phyloP scores from a whole-genome alignment of 64 coral and sea anemone species.

The Pocillopora verrucosa region DNA sequence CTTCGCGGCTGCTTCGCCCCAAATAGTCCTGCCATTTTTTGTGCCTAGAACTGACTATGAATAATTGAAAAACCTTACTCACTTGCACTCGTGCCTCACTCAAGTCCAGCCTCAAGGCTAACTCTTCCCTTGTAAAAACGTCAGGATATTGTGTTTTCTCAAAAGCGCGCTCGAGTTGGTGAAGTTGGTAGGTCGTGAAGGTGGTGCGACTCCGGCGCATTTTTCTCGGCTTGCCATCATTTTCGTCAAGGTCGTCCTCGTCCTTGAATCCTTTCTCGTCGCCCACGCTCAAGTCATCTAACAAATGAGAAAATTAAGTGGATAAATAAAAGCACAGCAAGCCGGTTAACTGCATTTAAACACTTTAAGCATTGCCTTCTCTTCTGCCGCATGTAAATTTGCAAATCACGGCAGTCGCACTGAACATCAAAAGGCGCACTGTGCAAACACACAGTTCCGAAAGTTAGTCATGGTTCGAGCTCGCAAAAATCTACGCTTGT shows the following conservation, averaged over 20 bases:
- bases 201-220: slow-evolving; percentile 83
- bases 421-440: background rate
- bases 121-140: slow-evolving; percentile 86
- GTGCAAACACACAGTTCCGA: background rate
- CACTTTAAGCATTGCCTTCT: background rate
- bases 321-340: background rate
- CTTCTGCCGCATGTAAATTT: background rate
- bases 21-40: background rate
- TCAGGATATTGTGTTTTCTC: slow-evolving; percentile 94
- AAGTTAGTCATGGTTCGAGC: background rate
- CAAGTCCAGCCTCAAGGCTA: slow-evolving; percentile 76
- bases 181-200: slow-evolving; percentile 86
- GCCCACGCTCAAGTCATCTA: slow-evolving; percentile 45
- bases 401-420: background rate
- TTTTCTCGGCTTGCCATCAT: slow-evolving; percentile 76
- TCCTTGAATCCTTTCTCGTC: slow-evolving; percentile 60
- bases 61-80: slow-evolving; percentile 8
- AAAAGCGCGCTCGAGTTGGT: slow-evolving; percentile 87
- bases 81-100: slow-evolving; percentile 90
- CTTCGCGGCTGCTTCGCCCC: background rate
- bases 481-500: background rate
- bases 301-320: background rate
- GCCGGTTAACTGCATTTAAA: background rate
- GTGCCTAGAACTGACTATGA: background rate
- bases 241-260: slow-evolving; percentile 47